Base-by-base conservation (phyloP, 2,797 vertebrate genomes). In the Onychomys torridus region DNA sequence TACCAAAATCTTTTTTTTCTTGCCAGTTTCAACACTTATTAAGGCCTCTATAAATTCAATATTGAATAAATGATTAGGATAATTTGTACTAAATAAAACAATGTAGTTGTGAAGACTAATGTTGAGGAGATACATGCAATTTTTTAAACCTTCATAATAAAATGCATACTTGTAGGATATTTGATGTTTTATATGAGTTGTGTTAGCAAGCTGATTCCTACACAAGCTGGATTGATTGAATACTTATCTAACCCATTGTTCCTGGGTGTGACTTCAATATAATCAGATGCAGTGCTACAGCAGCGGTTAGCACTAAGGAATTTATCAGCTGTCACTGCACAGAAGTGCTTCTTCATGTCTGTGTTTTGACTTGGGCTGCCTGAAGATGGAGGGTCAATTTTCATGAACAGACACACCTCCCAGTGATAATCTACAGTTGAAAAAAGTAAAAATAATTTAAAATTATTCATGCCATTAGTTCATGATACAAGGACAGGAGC, bases 121-220 rank as follows among this genome's bases (percentile, higher is more conserved):
- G 4, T 59, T 52, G 69, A 0, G 0, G 67, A 34, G 9, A 61
- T 77, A 71, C 43, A 67, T 89, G 61, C 93, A 85, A 83, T 67
- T 10, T 71, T 86, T 96, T 93, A 90, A 96, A 96, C 95, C 92
- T 94, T 97, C 93, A 37, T 71, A 69, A 43, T 63, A 94, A 78
- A 63, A 89, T 88, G 23, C 5, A 88, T 85, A 43, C 96, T 94
- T 91, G 94, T 71, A 83, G 89, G 84, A 88, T 65, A 93, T 91
- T 97, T 97, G 92, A 23, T 84, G 32, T 79, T 95, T 96, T 96
- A 93, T 93, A 32, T 57, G 71, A 40, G 90, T 98, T 98, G 61
- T 91, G 29, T 32, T 95, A 93, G 84, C 52, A 97, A 93, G n/a
- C 25, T 95, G 37, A 25, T 96, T 46, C 75, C 52, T 40, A 96